A percentile compares a stretch with the other conserved stretches of the same genome.
Evolutionary conservation across 2,797 vertebrate genomes (phyloP).

Genomic region (Podarcis lilfordi): DNA sequence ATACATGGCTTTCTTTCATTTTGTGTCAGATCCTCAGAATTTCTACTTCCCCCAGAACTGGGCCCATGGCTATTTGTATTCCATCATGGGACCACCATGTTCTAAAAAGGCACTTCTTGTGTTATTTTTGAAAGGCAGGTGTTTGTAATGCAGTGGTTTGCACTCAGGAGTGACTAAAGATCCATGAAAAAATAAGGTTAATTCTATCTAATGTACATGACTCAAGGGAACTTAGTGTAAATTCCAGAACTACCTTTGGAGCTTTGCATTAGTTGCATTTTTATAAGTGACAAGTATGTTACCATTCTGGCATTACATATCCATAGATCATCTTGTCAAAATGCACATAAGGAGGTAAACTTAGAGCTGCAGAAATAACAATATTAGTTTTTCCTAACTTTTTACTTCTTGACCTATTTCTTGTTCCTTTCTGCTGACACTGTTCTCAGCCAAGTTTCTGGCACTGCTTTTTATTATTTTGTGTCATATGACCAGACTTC

Average conservation of each 20-base stretch:
- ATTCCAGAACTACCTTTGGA: background rate
- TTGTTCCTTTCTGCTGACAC: background rate
- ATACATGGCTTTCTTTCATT: background rate
- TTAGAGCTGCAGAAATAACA: background rate
- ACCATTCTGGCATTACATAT: background rate
- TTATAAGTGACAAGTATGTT: background rate
- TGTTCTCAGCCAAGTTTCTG: background rate
- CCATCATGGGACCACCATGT: background rate
- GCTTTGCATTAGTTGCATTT: background rate
- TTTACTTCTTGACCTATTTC: conserved; percentile 34
- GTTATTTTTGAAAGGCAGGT: background rate
- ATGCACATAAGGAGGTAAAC: background rate
- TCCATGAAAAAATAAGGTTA: background rate
- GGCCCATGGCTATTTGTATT: background rate
- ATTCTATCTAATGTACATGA: background rate
- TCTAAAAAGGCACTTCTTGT: background rate
- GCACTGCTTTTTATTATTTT: conserved; percentile 34
- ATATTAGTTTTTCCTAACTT: conserved; percentile 4
- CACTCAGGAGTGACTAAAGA: background rate
- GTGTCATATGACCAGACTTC: conserved; percentile 11
- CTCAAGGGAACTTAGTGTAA: background rate
- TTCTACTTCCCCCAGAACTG: background rate
- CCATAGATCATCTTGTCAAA: background rate
- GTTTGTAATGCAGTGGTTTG: background rate
- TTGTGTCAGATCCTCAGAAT: background rate